Evolutionary conservation across 2,797 vertebrate genomes (phyloP).

Genomic region (Enteromius paludinosus): DNA sequence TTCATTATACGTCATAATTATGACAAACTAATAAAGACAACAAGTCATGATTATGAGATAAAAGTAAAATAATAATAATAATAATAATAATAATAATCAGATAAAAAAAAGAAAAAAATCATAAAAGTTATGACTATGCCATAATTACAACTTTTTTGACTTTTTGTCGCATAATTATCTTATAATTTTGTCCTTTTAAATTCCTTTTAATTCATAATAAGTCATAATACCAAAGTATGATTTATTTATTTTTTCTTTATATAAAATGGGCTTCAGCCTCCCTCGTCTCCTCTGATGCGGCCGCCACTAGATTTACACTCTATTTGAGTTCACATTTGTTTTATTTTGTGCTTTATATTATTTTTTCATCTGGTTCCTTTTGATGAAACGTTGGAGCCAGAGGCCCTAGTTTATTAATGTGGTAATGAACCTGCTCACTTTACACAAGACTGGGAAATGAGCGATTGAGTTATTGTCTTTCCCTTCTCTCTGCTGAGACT

Average conservation of each 20-base stretch:
- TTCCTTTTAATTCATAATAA: neutral
- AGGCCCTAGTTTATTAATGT: neutral
- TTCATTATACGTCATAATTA: neutral
- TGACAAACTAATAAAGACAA: neutral
- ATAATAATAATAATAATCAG: neutral
- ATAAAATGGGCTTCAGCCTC: neutral
- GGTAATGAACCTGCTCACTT: slow-evolving; percentile 21
- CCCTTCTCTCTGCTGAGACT: slow-evolving; percentile 12
- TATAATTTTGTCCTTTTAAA: neutral
- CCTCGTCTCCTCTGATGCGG: neutral
- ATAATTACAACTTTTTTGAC: neutral
- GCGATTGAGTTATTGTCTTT: slow-evolving; percentile 31
- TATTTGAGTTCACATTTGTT: neutral
- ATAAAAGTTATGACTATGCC: neutral
- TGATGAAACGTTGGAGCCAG: neutral
- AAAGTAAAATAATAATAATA: neutral
- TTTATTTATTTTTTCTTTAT: neutral
- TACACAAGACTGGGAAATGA: slow-evolving; percentile 27
- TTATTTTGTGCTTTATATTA: neutral
- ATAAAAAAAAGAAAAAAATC: neutral
- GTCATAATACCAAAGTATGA: neutral
- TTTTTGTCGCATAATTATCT: too few species aligned
- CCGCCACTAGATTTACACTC: neutral
- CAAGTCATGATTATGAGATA: neutral
- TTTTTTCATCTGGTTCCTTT: neutral